Conservation (phyloP, 1,140 invertebrate genomes). For the Nixonia krombeini region DNA sequence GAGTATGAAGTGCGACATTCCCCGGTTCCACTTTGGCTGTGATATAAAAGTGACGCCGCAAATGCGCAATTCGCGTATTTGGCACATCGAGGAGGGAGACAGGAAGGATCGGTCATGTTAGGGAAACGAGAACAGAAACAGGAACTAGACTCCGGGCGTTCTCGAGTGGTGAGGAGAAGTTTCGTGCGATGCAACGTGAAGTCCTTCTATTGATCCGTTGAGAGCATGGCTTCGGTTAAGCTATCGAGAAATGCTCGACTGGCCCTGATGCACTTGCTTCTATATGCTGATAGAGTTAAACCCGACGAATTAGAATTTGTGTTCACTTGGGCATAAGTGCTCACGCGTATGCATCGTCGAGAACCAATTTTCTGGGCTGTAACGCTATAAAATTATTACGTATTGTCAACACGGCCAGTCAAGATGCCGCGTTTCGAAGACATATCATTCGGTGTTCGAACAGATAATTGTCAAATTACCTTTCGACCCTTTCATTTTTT, state of each 20-base stretch:
- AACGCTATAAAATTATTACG: constrained; percentile 8
- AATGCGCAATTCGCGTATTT: no score
- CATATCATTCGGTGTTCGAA: no score
- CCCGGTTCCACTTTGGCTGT: no score
- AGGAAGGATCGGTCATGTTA: constrained; percentile 1
- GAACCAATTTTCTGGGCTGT: not conserved
- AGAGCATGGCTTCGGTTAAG: constrained; percentile 43
- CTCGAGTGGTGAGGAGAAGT: constrained; percentile 23
- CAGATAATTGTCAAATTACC: no score
- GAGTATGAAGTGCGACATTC: no score
- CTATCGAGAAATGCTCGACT: constrained; percentile 40
- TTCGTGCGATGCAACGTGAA: constrained; percentile 22
- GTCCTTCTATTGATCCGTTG: constrained; percentile 35
- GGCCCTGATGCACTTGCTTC: constrained; percentile 29
- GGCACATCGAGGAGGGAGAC: no score
- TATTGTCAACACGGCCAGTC: constrained; percentile 8
- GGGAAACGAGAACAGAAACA: constrained; percentile 14
- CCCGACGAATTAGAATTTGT: constrained; percentile 37
- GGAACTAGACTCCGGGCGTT: constrained; percentile 20
- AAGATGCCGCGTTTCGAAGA: not conserved
- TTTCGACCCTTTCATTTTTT: no score
- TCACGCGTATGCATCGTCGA: constrained; percentile 6
- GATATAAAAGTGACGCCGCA: no score
- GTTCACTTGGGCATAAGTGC: constrained; percentile 24
- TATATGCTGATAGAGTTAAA: constrained; percentile 31